Percentiles rank a stretch among this genome's conserved stretches.
Conservation (phyloP, 2,797 vertebrate species). For the Siniperca scherzeri region DNA sequence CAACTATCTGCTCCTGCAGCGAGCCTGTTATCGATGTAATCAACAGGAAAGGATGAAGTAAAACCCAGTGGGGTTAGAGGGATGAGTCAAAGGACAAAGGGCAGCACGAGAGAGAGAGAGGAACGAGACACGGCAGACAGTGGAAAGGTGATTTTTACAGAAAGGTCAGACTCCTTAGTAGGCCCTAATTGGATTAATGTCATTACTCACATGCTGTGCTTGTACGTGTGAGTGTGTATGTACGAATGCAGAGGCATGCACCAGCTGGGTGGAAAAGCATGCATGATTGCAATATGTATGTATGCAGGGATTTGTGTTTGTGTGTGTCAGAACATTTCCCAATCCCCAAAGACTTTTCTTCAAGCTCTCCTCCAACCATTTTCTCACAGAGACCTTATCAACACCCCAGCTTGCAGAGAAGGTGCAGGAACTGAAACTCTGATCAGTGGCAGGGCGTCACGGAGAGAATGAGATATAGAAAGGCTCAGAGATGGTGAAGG, state of each 20-base stretch:
- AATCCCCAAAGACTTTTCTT: slow-evolving; percentile 59
- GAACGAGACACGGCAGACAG: slow-evolving; percentile 36
- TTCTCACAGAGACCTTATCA: slow-evolving; percentile 78
- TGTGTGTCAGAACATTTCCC: slow-evolving; percentile 61
- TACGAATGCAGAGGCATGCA: slow-evolving; percentile 6
- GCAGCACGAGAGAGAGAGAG: slow-evolving; percentile 47
- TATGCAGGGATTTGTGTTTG: slow-evolving; percentile 51
- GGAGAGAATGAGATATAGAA: slow-evolving; percentile 48
- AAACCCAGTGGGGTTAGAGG: slow-evolving; percentile 23
- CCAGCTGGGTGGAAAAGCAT: slow-evolving; percentile 37
- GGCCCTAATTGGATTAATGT: slow-evolving; percentile 76
- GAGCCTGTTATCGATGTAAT: slow-evolving; percentile 22
- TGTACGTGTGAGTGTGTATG: slow-evolving; percentile 32
- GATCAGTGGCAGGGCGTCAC: slow-evolving; percentile 55
- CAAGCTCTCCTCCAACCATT: slow-evolving; percentile 66
- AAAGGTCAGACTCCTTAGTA: slow-evolving; percentile 71
- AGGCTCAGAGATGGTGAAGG: slow-evolving; percentile 24
- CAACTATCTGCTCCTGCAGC: slow-evolving; percentile 14
- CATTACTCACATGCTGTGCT: slow-evolving; percentile 61
- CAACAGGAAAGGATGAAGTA: slow-evolving; percentile 20
- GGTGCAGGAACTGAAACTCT: slow-evolving; percentile 63
- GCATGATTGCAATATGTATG: slow-evolving; percentile 51
- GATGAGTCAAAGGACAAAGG: slow-evolving; percentile 61
- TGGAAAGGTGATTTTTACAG: slow-evolving; percentile 53
- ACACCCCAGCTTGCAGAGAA: slow-evolving; percentile 50